Base-by-base conservation (phyloP, 2,888 invertebrate species). In the Agonopterix alstromeriana region DNA sequence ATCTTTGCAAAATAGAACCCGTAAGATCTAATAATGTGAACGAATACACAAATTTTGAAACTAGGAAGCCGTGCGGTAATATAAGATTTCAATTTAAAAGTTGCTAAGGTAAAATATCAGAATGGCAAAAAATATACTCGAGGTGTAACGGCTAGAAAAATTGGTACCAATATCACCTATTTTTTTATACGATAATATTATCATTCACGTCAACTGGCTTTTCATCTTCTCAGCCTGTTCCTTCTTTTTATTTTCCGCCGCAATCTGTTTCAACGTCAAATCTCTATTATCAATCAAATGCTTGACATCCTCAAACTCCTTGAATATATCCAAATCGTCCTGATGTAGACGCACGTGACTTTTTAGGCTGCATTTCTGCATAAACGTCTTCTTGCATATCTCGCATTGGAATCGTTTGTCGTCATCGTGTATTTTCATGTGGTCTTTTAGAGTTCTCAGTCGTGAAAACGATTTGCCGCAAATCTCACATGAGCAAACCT, bases 291-390 rank as follows among this genome's bases (percentile, higher is more conserved):
- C 87, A 42, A 88, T 84, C 36, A 88, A 56, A 61, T 88, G 87
- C 50, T 85, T 88, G 0, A 88, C 87, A 47, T 88, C 87, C 36
- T 88, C 87, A 48, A 88, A 88, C 65, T 88, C 87, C 47, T 88
- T 88, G 55, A 88, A 88, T 27, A 88, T 88, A 14, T 86, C 87
- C 55, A 88, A 57, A 45, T 88, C 84, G 52, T 86, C 84, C 38
- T 88, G 88, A 48, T 88, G 88, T 40, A 87, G 46, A 0, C 80
- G 67, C 3, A 87, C 59, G 45, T 89, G 89, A 10, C 76, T 80
- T 55, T 86, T 86, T 56, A 89, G 56, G 36, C 85, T 83, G 42
- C 80, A 82, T 51, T 87, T 88, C 61, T 87, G 83, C 68, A 80
- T 75, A 48, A 88, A 88, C 0, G 77, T 74, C 60, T 86, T 86